Evolutionary conservation across 2,113 vertebrate genomes (phyloP), one percentile per base, ranked within the genome.

Genomic region (Turnix velox): DNA sequence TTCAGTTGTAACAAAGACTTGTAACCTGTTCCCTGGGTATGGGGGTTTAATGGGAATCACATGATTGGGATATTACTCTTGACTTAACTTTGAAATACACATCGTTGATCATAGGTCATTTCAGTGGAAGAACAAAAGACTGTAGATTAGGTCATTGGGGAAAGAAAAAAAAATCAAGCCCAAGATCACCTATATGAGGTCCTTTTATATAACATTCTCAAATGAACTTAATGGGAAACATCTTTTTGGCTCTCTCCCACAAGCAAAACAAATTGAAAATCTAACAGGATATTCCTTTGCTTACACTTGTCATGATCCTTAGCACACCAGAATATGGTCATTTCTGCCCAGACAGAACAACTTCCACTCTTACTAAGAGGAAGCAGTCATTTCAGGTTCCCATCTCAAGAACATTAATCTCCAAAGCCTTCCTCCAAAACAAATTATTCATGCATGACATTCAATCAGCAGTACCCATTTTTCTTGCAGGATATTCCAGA

Each of bases 241-340:
- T 33, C 10, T 77, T 80, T 80, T 72, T 59, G 27, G 27, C 46
- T 71, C 25, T 80, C n/a, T 75, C 61, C 84, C 58, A 52, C 31
- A 76, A 78, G n/a, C 42, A 90, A 92, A 84, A 28, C n/a, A 90
- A 93, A 79, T 59, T 87, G 66, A 83, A 94, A 81, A 82, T 87
- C 13, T 89, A 82, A 58, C 40, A 69, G 33, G 58, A 65, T 84
- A 49, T 79, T 97, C 23, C 7, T 43, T 88, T 95, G 81, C 72
- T 92, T 87, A 88, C 39, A 73, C 40, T 90, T 85, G 33, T 84
- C 72, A 27, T 33, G 76, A 79, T 58, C 33, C 40, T 88, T 90
- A 88, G 46, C 33, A 52, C 28, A 65, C 46, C 35, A 88, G 81
- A 91, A 86, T 73, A 82, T 1, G 3, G 62, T 57, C 71, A 45